Base-by-base conservation (phyloP, 2,888 invertebrate species). In the Torymus texanus region DNA sequence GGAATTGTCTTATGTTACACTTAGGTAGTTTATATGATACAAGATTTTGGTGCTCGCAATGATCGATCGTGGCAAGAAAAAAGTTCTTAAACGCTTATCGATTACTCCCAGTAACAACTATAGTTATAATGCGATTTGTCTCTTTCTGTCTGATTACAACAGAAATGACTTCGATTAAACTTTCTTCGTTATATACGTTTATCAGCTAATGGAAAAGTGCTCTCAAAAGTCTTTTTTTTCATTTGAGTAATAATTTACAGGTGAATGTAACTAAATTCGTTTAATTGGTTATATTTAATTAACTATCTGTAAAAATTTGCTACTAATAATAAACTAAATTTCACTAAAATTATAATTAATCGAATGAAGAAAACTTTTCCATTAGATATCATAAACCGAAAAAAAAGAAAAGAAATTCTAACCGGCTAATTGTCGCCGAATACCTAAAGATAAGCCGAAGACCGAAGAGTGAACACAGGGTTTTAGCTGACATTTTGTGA, bases 31-130 rank as follows among this genome's bases (percentile, higher is more conserved):
- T 61, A 67, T 79, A 80, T 75, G 13, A 61, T 81, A 78, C 55
- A 71, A 59, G n/a, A 68, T 76, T 79, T 74, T 77, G 67, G 51
- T 72, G 66, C 63, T 77, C n/a, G 51, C 65, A 77, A 75, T 72
- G 71, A 41, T 75, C 67, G n/a, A 80, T 68, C 53, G 59, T 73
- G 67, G 71, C 68, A 56, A 59, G 63, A 74, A 79, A 65, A 67
- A 58, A n/a, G 18, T 50, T 51, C 18, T 50, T 16, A 1, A 68
- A 78, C 53, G 21, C 50, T 72, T 18, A 67, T 66, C 13, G 41
- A 29, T 59, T 50, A 16, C 56, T 56, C 65, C 50, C 58, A 56
- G 21, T 73, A 50, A 62, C 16, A n/a, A 66, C 12, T 51, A 73
- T 65, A 13, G 8, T 13, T 63, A 63, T 13, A 41, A 58, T 53